phyloP scores from a whole-genome alignment of 2,113 vertebrate genomes.

The Tyto alba region DNA sequence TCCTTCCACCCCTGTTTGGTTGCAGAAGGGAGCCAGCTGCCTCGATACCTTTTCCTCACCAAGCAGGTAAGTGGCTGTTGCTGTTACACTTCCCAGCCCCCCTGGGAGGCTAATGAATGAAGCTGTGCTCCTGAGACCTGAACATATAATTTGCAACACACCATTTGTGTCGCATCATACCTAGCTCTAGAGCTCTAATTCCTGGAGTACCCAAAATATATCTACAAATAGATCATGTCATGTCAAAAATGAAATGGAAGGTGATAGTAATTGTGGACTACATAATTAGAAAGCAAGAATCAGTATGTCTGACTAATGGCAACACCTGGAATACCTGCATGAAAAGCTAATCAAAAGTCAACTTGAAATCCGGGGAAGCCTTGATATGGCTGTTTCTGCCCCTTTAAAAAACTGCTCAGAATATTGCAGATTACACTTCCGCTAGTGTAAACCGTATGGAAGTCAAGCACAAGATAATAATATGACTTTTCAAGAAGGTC shows the following conservation, averaged over 20 bases:
- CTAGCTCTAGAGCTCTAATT: conserved; percentile 18
- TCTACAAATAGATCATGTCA: conserved; percentile 40
- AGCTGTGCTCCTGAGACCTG: background rate
- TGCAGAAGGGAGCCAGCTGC: background rate
- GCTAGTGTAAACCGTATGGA: background rate
- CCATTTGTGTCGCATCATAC: conserved; percentile 32
- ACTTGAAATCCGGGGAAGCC: background rate
- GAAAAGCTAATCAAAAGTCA: conserved; percentile 28
- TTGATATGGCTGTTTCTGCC: background rate
- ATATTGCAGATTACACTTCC: background rate
- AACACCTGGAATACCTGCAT: conserved; percentile 47
- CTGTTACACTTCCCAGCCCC: background rate
- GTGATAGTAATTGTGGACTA: conserved; percentile 50
- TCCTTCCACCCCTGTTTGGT: background rate
- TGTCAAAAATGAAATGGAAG: conserved; percentile 47
- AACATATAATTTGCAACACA: conserved; percentile 41
- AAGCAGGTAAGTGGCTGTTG: background rate
- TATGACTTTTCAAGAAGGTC: background rate
- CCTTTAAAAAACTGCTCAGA: background rate
- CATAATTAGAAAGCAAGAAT: conserved; percentile 51
- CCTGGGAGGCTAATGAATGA: background rate
- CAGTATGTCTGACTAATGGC: background rate
- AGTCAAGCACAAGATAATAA: background rate
- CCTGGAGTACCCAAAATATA: background rate
- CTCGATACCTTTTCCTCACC: background rate